Evolutionary conservation across 2,797 vertebrate species (phyloP).

Genomic region (Mallotus villosus): DNA sequence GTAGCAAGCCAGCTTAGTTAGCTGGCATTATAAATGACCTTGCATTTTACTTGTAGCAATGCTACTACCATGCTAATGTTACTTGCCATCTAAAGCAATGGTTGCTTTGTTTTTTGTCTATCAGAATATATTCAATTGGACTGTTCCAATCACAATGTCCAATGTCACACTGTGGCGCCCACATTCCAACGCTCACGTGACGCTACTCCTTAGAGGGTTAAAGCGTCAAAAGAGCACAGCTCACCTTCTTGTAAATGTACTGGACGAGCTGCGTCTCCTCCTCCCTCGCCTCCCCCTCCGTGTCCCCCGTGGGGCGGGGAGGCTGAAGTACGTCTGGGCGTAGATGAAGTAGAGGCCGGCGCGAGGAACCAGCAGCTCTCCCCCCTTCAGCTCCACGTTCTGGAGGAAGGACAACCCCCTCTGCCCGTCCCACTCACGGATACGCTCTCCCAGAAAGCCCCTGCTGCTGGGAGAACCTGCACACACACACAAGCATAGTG

Average conservation of each 20-base stretch:
- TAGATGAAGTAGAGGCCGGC: slow-evolving; percentile 93
- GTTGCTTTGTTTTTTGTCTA: too few species aligned
- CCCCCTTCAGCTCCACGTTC: slow-evolving; percentile 83
- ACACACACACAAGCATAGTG: slow-evolving; percentile 7
- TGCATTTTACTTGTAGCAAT: too few species aligned
- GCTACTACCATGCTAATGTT: too few species aligned
- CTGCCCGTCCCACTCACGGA: slow-evolving; percentile 85
- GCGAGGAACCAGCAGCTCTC: slow-evolving; percentile 85
- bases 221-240: background rate
- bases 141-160: too few species aligned
- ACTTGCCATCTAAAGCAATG: too few species aligned
- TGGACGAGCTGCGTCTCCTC: slow-evolving; percentile 86
- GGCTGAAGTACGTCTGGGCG: slow-evolving; percentile 91
- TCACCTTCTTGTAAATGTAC: slow-evolving; percentile 90
- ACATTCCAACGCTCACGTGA: too few species aligned
- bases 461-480: slow-evolving; percentile 63
- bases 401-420: slow-evolving; percentile 85
- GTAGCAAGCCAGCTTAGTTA: too few species aligned
- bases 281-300: slow-evolving; percentile 62
- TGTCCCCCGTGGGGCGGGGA: slow-evolving; percentile 67
- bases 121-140: too few species aligned
- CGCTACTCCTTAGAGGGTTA: too few species aligned
- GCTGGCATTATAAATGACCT: too few species aligned
- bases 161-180: too few species aligned
- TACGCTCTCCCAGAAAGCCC: slow-evolving; percentile 80